Evolutionary conservation across 2,113 vertebrate genomes (phyloP), one percentile per base, ranked within the genome.

Genomic region (Chloebia gouldiae): DNA sequence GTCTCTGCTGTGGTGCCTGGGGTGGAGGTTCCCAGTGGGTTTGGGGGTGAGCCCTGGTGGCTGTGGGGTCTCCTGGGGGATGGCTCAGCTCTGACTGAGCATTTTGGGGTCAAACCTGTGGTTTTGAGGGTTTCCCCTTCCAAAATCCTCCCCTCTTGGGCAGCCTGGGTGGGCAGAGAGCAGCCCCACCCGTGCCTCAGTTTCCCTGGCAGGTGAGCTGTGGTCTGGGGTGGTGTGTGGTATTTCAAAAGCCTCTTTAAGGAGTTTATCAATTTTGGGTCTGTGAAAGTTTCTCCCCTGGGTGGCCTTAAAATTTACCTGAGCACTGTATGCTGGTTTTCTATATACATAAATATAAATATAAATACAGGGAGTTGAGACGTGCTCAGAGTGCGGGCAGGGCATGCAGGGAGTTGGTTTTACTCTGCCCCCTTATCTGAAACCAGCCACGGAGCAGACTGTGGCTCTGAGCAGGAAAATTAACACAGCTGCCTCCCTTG

Each of bases 401-500:
- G 40, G 18, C 60, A 3, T n/a, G 76, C 45, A 39, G 71, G 45
- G 20, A 13, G 71, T 12, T 35, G 85, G 54, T 82, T 94, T 94
- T 51, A 11, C 86, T 47, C 56, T 63, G 77, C 51, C 69, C 77
- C 1, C 15, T 93, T 90, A 92, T 96, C 94, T 92, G 93, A 87
- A 87, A 56, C 0, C 39, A 83, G 88, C 75, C 2, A 7, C 45
- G 7, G 82, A 88, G 82, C 90, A 66, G 94, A 85, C 20, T 61
- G 94, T 9, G 10, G 78, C 90, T 91, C 94, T 4, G 11, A 94
- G 93, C 85, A 88, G 92, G 40, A 86, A 88, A 91, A 96, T 95
- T 51, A 88, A 78, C 69, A 35, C 59, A 3, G 11, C 79, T 88
- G 81, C 69, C n/a, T 84, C 18, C 15, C n/a, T n/a, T 84, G 59